Evolutionary conservation across 2,797 vertebrate species (phyloP).

Genomic region (Diplodus puntazzo): DNA sequence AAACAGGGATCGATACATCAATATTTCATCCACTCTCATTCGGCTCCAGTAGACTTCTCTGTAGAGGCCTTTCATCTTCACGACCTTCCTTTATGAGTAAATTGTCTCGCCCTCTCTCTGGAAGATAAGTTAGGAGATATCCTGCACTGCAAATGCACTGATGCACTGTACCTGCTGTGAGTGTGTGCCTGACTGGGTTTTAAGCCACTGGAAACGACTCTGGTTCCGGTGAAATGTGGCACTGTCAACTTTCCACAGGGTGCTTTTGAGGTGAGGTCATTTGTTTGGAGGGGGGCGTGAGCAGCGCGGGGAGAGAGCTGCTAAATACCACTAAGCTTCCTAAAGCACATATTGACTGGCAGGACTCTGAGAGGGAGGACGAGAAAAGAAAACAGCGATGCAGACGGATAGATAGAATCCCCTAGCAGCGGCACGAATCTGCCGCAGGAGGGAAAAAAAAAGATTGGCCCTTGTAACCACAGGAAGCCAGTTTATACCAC

Average conservation of each 20-base stretch:
- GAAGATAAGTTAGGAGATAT: slow-evolving; percentile 20
- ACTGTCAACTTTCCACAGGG: slow-evolving; percentile 29
- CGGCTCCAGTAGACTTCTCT: slow-evolving; percentile 26
- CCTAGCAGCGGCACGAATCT: slow-evolving; percentile 17
- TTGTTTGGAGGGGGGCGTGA: slow-evolving; percentile 16
- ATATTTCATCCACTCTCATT: slow-evolving; percentile 50
- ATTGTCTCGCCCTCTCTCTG: slow-evolving; percentile 43
- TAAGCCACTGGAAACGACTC: slow-evolving; percentile 42
- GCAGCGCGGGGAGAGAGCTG: slow-evolving; percentile 15
- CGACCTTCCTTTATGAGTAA: slow-evolving; percentile 28
- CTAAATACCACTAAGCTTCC: slow-evolving; percentile 51
- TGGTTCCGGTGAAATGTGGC: slow-evolving; percentile 19
- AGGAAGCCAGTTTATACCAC: slow-evolving; percentile 44
- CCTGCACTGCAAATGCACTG: slow-evolving; percentile 12
- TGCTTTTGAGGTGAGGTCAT: slow-evolving; percentile 35
- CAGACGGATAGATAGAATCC: slow-evolving; percentile 12
- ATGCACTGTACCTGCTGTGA: slow-evolving; percentile 1
- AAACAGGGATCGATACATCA: slow-evolving; percentile 55
- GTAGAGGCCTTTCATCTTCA: slow-evolving; percentile 42
- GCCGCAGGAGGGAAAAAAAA: slow-evolving; percentile 2
- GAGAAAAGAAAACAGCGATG: slow-evolving; percentile 47
- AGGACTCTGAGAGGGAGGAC: slow-evolving; percentile 27
- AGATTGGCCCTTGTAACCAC: slow-evolving; percentile 20
- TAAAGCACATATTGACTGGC: slow-evolving; percentile 48
- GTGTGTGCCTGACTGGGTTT: slow-evolving; percentile 22